Conservation (phyloP, 2,888 invertebrate species). For the Drosophila suboccidentalis region DNA sequence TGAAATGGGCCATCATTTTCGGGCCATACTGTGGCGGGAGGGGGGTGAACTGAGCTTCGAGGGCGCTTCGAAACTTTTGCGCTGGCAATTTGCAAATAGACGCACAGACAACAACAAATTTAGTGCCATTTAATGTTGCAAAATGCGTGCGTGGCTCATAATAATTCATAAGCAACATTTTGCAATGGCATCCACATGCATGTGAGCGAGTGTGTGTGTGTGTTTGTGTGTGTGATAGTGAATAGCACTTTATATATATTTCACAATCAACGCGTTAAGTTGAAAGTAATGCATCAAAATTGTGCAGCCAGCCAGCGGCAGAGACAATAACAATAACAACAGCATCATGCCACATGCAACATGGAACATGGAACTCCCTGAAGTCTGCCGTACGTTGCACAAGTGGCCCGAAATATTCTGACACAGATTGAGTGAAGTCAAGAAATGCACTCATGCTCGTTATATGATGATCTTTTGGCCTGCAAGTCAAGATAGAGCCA, state of each 20-base stretch:
- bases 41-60: too few relatives aligned
- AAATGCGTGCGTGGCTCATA: conserved; percentile 78
- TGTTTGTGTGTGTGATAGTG: conserved; percentile 25
- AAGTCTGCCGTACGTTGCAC: conserved; percentile 22
- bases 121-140: conserved; percentile 80
- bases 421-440: conserved; percentile 64
- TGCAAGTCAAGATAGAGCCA: conserved; percentile 5
- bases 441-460: conserved; percentile 10
- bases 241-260: conserved; percentile 54
- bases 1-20: conserved; percentile 33
- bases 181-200: conserved; percentile 59
- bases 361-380: conserved; percentile 4
- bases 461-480: conserved; percentile 19
- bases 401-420: conserved; percentile 34
- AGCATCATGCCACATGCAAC: conserved; percentile 5
- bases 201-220: conserved; percentile 11
- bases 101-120: conserved; percentile 74
- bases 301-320: conserved; percentile 29
- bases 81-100: conserved; percentile 75
- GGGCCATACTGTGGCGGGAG: background rate
- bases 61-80: conserved; percentile 55
- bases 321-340: conserved; percentile 24
- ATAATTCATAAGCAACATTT: conserved; percentile 81
- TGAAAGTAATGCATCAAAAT: conserved; percentile 80
- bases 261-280: conserved; percentile 77